Conservation (phyloP, 2,888 invertebrate genomes). For the Lagria hirta region DNA sequence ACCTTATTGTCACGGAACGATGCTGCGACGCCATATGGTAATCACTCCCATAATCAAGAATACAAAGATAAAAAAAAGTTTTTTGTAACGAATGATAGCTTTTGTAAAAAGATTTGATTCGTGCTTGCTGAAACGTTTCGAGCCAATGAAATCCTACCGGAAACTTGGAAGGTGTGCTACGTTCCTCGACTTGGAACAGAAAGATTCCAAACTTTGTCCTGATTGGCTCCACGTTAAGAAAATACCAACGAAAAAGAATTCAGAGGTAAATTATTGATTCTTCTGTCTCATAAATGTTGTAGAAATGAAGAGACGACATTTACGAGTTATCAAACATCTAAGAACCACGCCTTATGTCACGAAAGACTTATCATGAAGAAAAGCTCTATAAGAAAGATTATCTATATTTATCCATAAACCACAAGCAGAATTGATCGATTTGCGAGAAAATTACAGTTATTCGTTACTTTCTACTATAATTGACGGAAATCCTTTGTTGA, state of each 20-base stretch:
- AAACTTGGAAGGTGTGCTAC: constrained; percentile 38
- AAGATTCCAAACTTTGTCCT: constrained; percentile 12
- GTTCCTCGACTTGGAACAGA: constrained; percentile 15
- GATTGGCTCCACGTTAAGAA: constrained; percentile 8
- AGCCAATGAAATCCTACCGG: constrained; percentile 45
- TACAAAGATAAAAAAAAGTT: constrained; percentile 15
- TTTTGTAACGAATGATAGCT: constrained; percentile 15
- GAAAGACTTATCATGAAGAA: constrained; percentile 51
- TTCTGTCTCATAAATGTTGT: constrained; percentile 5
- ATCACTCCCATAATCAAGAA: constrained; percentile 24
- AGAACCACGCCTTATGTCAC: constrained; percentile 48
- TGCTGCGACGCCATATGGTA: constrained; percentile 32
- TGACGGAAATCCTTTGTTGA: too few relatives aligned
- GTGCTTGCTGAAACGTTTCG: constrained; percentile 39
- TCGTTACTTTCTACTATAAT: too few relatives aligned
- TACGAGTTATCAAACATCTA: constrained; percentile 28
- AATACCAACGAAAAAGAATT: constrained; percentile 17
- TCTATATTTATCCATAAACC: too few relatives aligned
- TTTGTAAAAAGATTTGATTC: constrained; percentile 25
- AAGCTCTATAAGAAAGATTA: constrained; percentile 23
- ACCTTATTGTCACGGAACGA: constrained; percentile 34
- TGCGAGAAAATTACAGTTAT: too few relatives aligned
- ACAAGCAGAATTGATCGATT: too few relatives aligned
- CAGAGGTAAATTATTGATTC: constrained; percentile 4
- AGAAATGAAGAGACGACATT: constrained; percentile 23